Conservation (phyloP, 2,888 invertebrate species). For the Herminia tarsipennalis region DNA sequence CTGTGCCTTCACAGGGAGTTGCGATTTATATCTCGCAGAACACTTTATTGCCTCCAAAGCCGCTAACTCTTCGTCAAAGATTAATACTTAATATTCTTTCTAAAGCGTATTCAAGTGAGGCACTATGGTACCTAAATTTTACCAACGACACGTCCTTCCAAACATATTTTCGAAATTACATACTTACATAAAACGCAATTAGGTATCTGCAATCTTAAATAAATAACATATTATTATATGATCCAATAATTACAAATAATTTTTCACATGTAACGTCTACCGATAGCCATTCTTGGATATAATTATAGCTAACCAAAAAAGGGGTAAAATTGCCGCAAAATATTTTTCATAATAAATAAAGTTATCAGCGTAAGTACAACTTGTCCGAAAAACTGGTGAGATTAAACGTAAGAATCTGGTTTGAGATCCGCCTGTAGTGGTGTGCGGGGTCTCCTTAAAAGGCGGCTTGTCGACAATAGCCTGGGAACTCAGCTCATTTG, state of each 20-base stretch:
- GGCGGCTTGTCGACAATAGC: constrained; percentile 79
- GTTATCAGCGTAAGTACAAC: constrained; percentile 35
- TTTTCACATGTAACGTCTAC: not conserved
- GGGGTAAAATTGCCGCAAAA: constrained; percentile 22
- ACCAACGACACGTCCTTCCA: not conserved
- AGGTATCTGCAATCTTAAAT: too few relatives aligned
- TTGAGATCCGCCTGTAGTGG: constrained; percentile 74
- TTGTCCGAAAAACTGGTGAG: constrained; percentile 42
- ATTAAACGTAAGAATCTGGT: constrained; percentile 63
- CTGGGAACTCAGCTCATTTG: constrained; percentile 84
- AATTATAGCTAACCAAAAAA: constrained; percentile 21
- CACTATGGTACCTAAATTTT: not conserved
- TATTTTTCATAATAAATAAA: constrained; percentile 39
- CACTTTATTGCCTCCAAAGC: constrained; percentile 34
- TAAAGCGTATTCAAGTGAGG: constrained; percentile 17
- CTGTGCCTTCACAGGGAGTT: constrained; percentile 65
- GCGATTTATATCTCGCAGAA: constrained; percentile 46
- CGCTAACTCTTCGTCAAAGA: constrained; percentile 25
- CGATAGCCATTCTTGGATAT: constrained; percentile 4
- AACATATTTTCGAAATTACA: too few relatives aligned
- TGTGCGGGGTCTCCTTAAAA: constrained; percentile 68
- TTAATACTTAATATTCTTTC: constrained; percentile 29
- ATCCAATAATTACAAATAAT: constrained; percentile 2
- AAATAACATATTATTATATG: not conserved
- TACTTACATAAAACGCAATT: too few relatives aligned